Base-by-base conservation (phyloP, 1,140 invertebrate genomes). In the Pararge aegeria region DNA sequence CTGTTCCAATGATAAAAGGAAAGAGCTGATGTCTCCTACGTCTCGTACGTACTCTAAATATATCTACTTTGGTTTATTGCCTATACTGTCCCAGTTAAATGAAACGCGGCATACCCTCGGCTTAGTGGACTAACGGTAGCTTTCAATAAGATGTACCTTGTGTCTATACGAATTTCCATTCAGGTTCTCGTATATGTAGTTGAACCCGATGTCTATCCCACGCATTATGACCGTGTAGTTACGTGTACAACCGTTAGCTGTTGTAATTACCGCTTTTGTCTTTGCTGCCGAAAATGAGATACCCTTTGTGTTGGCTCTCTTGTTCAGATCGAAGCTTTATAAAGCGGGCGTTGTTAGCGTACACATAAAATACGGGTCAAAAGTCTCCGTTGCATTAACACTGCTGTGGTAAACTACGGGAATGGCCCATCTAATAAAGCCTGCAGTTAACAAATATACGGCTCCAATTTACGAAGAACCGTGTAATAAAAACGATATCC, bases 191-290 rank as follows among this genome's bases (percentile, higher is more conserved):
- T 24, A 12, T 2, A 12, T 12, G 10, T 7, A 34, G 3, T 34
- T 6, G 30, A 12, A 34, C 2, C 38, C 5, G 16, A 16, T 5
- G 2, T 16, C 13, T 46, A 46, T 46, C 42, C 54, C 42, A 46
- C 42, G 57, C 55, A 16, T 38, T 46, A 61, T 66, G 27, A 7
- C 15, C 18, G 15, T 16, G 38, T 46, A 46, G 53, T 29, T 46
- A 55, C 30, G 30, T 10, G 30, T 54, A 67, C 55, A 69, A 77
- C 75, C 66, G 75, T 78, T 83, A 83, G 73, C 71, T 71, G 64
- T 67, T 70, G 71, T 85, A 85, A 85, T 85, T 85, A 68, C 70
- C 49, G 71, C 78, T 82, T 85, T 83, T 83, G 82, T 85, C 82
- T 85, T 82, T 78, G 75, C 64, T 64, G 73, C 65, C 75, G 65